Evolutionary conservation across 2,113 vertebrate genomes (phyloP), one percentile per base, ranked within the genome.

Genomic region (Phrynosoma blainvillii): DNA sequence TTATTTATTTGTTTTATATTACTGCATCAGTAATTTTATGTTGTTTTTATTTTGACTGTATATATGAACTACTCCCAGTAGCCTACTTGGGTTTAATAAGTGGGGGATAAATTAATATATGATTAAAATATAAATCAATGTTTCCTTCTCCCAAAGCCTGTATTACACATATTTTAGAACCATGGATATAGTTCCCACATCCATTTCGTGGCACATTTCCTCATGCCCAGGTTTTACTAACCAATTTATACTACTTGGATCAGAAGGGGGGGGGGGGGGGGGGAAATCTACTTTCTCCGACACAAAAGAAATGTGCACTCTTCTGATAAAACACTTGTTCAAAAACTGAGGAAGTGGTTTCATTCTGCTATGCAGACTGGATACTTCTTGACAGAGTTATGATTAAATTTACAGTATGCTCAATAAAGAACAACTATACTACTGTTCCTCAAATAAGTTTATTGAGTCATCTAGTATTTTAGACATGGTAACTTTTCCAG

Each of bases 301-400:
- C 94, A 94, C 36, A 94, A 89, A 90, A 95, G 89, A 94, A 91
- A 83, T 82, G 89, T 96, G 96, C 85, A 68, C 30, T 91, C 87
- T 90, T 80, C 86, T 89, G 96, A 96, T 96, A 96, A 96, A 90
- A 88, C 83, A 76, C 70, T 93, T 93, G 94, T 91, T 94, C 89
- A 88, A 95, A 92, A 95, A 93, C 88, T 82, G 88, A 95, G 96
- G 96, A 96, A 96, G 96, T 96, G 96, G 96, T 93, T 96, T 95
- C 88, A 76, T 82, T 92, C 89, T 93, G 87, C 90, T 78, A 87
- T 85, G 90, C 89, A 90, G 91, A 91, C 89, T 89, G 90, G 93
- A 91, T 90, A 85, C 70, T 94, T 93, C 42, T 75, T 91, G 90
- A 94, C 84, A 88, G 91, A 91, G 89, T 92, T 92, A 91, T 0